Evolutionary conservation across 2,888 invertebrate species (phyloP).

Genomic region (Spodoptera picta): DNA sequence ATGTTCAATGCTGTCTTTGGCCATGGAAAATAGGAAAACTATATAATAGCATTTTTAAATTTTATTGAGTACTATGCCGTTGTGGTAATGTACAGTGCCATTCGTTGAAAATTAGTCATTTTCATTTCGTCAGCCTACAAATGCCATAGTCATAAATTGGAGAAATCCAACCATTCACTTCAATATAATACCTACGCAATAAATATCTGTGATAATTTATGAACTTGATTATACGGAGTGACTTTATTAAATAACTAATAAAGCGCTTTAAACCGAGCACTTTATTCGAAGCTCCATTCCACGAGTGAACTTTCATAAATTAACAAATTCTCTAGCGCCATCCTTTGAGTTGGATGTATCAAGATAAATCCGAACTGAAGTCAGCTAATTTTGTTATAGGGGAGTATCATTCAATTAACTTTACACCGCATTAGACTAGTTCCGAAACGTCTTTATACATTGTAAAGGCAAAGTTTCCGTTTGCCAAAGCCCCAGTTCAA

Average conservation of each 20-base stretch:
- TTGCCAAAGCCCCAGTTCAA: slow-evolving; percentile 71
- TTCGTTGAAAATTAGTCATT: too few species aligned
- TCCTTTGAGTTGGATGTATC: slow-evolving; percentile 46
- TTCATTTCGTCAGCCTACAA: too few species aligned
- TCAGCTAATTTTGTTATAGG: slow-evolving; percentile 61
- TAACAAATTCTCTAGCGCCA: slow-evolving; percentile 41
- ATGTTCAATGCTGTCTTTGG: too few species aligned
- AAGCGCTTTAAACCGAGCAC: slow-evolving; percentile 21
- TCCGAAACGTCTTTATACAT: slow-evolving; percentile 71
- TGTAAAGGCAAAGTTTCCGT: slow-evolving; percentile 72
- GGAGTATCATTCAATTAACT: slow-evolving; percentile 72
- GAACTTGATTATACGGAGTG: slow-evolving; percentile 17
- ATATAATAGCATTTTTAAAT: too few species aligned
- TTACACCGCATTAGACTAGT: slow-evolving; percentile 67
- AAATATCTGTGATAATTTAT: slow-evolving; percentile 12
- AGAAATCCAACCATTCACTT: slow-evolving; percentile 11
- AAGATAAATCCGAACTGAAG: slow-evolving; percentile 58
- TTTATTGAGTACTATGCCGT: too few species aligned
- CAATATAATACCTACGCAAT: slow-evolving; percentile 7
- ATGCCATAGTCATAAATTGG: background rate
- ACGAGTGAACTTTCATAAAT: slow-evolving; percentile 51
- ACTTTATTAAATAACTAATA: slow-evolving; percentile 39
- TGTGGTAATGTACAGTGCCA: too few species aligned
- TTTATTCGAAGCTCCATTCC: slow-evolving; percentile 26
- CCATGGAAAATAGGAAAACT: too few species aligned